Percentiles rank a stretch among this genome's conserved stretches.
Evolutionary conservation across 2,113 vertebrate genomes (phyloP).

Genomic region (Tachysurus fulvidraco): DNA sequence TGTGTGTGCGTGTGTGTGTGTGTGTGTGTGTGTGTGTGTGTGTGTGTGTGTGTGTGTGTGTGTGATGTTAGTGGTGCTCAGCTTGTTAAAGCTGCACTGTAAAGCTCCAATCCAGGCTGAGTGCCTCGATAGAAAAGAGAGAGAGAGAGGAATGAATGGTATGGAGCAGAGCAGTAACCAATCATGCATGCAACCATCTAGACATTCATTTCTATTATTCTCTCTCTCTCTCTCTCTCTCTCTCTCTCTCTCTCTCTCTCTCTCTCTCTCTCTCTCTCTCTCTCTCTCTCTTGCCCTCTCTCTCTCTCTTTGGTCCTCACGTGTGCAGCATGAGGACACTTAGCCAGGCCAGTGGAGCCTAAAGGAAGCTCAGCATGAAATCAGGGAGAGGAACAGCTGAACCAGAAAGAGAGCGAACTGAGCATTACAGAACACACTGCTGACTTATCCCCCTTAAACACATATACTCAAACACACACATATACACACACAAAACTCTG

Average conservation of each 20-base stretch:
- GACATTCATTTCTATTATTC: constrained; percentile 52
- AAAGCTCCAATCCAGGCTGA: constrained; percentile 41
- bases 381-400: constrained; percentile 76
- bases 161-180: constrained; percentile 49
- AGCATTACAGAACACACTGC: constrained; percentile 75
- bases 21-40: constrained; percentile 30
- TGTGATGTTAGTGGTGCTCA: constrained; percentile 25
- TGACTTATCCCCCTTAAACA: constrained; percentile 67
- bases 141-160: constrained; percentile 52
- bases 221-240: constrained; percentile 33
- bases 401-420: constrained; percentile 77
- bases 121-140: constrained; percentile 51
- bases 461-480: constrained; percentile 48
- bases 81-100: constrained; percentile 58
- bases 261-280: constrained; percentile 32
- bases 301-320: constrained; percentile 40
- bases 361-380: constrained; percentile 78
- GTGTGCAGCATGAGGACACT: constrained; percentile 56
- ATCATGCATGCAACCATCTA: constrained; percentile 70
- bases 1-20: constrained; percentile 32
- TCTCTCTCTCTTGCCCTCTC: constrained; percentile 40
- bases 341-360: constrained; percentile 67
- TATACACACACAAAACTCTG: constrained; percentile 39
- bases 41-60: constrained; percentile 29
- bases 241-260: neutral